A percentile compares a stretch with the other conserved stretches of the same genome.
Evolutionary conservation across 2,888 invertebrate species (phyloP).

Genomic region (Parnassius orleans): DNA sequence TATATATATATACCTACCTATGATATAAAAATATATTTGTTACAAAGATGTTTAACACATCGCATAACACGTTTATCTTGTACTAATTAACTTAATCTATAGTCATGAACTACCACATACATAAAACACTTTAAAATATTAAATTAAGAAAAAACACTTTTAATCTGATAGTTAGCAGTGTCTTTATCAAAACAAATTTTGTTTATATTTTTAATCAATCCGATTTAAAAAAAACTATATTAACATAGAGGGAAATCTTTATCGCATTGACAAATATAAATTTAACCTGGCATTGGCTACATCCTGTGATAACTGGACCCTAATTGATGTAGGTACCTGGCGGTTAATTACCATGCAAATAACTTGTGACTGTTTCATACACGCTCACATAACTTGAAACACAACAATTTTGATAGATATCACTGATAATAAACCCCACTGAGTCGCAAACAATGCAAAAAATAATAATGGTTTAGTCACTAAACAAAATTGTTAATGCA

Average conservation of each 20-base stretch:
- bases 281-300: conserved; percentile 61
- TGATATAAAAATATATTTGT: no score
- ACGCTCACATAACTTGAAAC: conserved; percentile 28
- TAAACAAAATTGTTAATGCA: not conserved
- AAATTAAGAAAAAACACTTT: no score
- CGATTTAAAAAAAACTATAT: not conserved
- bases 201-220: no score
- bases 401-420: conserved; percentile 6
- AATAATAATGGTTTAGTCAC: not conserved
- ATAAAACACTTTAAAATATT: no score
- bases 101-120: no score
- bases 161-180: no score
- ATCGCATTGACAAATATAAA: conserved; percentile 10
- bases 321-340: conserved; percentile 44
- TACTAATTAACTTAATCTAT: no score
- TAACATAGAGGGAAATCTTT: not conserved
- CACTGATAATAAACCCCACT: conserved; percentile 4
- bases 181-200: no score
- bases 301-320: conserved; percentile 44
- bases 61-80: no score
- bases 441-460: not conserved
- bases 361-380: conserved; percentile 33
- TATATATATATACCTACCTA: no score
- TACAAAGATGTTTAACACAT: no score
- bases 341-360: conserved; percentile 53